Base-by-base conservation (phyloP, 2,797 vertebrate genomes). In the Otolemur crassicaudatus region DNA sequence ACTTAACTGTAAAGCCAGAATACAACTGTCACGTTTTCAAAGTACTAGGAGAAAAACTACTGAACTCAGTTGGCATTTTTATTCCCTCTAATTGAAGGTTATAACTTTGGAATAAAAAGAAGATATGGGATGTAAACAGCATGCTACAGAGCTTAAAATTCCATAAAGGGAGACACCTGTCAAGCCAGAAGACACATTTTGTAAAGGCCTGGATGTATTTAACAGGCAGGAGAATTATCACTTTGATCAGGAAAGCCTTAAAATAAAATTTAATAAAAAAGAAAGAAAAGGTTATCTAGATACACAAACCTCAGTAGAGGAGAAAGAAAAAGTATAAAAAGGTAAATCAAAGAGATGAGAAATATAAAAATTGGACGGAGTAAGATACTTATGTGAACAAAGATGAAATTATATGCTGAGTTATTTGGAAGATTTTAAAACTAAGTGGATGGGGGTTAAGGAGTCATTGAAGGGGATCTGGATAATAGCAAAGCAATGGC, bases 191-290 rank as follows among this genome's bases (percentile, higher is more conserved):
- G 14, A 75, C 11, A 43, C 17, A 25, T 79, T 94, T 82, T 83
- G 31, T 12, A 87, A 83, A 70, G 25, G 65, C 2, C 17, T 69
- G 12, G 69, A 43, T 84, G 17, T n/a, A 70, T 84, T 31, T 25
- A 60, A n/a, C 60, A 81, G 67, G 34, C 13, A 89, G 5, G 17
- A 94, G 16, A 92, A 84, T 70, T n/a, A 0, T 46, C 53, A 9
- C 16, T 93, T 29, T 83, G 40, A 67, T 86, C 10, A 92, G 10
- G 23, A 85, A 87, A 20, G 13, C 23, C 77, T 79, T 84, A 82
- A 88, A 75, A 70, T 93, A 85, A 87, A 97, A 83, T 87, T 80
- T 90, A 77, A 67, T 92, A 34, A 70, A 83, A 85, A 75, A 7
- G 6, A 27, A 6, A 37, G 37, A 53, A 69, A 65, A 60, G 23